Conservation (phyloP, 2,888 invertebrate genomes). For the Cloeon dipterum region DNA sequence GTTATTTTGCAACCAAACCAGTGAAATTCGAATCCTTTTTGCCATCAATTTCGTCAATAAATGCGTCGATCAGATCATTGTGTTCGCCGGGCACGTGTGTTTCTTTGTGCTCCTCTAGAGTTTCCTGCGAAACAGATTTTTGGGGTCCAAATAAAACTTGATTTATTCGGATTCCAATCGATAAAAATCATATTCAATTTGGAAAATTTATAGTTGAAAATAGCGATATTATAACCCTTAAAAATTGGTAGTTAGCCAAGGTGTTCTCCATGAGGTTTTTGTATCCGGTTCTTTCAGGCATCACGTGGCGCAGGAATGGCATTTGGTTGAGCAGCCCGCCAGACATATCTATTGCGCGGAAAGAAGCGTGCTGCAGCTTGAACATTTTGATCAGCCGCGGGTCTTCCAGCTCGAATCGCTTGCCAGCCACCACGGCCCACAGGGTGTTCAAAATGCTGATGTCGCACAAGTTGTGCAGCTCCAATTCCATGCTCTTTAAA, state of each 20-base stretch:
- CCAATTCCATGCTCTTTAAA: no score
- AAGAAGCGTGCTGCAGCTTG: constrained; percentile 1
- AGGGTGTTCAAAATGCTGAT: constrained; percentile 2
- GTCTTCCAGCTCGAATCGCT: background rate
- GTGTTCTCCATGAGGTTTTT: constrained; percentile 25
- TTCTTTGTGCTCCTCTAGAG: constrained; percentile 11
- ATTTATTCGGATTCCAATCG: no score
- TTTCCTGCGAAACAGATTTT: constrained; percentile 9
- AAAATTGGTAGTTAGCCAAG: constrained; percentile 27
- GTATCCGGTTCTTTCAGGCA: constrained; percentile 38
- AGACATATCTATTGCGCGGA: constrained; percentile 23
- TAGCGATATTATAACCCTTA: constrained; percentile 24
- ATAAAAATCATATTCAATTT: no score
- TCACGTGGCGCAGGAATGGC: constrained; percentile 38
- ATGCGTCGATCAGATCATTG: constrained; percentile 39
- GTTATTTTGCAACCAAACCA: background rate
- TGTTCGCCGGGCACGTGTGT: constrained; percentile 5
- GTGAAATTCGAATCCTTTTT: constrained; percentile 12
- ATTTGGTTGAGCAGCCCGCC: constrained; percentile 44
- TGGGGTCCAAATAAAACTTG: background rate
- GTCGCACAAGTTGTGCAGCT: constrained; percentile 2
- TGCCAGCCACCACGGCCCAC: constrained; percentile 3
- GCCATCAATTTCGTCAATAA: constrained; percentile 29
- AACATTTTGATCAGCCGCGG: constrained; percentile 1
- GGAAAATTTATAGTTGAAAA: no score